phyloP scores from a whole-genome alignment of 2,888 invertebrate genomes.

The Trichogramma evanescens region DNA sequence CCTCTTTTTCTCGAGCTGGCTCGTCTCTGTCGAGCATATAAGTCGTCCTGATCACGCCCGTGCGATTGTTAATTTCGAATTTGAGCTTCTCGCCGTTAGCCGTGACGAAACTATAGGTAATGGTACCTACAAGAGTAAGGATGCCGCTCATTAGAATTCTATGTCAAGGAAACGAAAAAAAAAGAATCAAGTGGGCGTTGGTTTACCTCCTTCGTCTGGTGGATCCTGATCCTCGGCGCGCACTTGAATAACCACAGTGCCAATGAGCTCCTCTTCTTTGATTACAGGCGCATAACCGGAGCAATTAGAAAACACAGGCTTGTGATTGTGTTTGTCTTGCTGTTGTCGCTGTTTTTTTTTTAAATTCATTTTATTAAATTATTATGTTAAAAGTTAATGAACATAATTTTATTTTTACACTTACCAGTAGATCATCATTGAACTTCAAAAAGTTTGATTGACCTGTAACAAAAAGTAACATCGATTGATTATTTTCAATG shows the following conservation, averaged over 20 bases:
- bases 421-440: constrained; percentile 5
- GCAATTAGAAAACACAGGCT: constrained; percentile 82
- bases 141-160: too few species aligned
- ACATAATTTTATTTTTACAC: too few species aligned
- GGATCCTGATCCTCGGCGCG: constrained; percentile 68
- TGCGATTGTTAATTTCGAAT: constrained; percentile 70
- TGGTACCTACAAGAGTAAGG: constrained; percentile 49
- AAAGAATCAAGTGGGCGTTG: background rate
- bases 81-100: constrained; percentile 66
- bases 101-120: constrained; percentile 77
- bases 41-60: constrained; percentile 71
- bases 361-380: too few species aligned
- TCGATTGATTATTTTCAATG: too few species aligned
- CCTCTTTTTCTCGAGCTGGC: constrained; percentile 74
- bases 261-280: constrained; percentile 68
- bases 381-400: too few species aligned
- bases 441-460: constrained; percentile 40
- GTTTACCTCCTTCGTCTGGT: constrained; percentile 63
- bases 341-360: constrained; percentile 23
- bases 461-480: constrained; percentile 34
- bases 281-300: constrained; percentile 72
- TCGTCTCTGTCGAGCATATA: constrained; percentile 85
- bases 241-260: constrained; percentile 71
- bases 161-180: background rate
- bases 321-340: constrained; percentile 62